Evolutionary conservation across 2,113 vertebrate genomes (phyloP), one percentile per base, ranked within the genome.

Genomic region (Oryzias woworae): DNA sequence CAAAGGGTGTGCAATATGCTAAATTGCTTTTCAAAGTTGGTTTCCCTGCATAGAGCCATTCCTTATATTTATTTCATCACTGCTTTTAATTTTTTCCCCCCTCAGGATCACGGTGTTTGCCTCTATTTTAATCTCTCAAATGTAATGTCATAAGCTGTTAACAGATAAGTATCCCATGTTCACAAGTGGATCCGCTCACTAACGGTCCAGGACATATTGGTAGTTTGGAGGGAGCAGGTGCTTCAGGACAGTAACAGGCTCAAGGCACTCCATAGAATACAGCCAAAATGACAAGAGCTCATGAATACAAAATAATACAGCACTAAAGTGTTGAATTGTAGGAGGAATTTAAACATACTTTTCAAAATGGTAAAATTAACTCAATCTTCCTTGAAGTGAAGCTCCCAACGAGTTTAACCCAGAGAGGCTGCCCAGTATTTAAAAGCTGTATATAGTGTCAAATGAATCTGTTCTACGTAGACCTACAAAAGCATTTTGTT

Each of bases 21-120:
- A 92, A 90, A 92, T 89, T 81, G 80, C 73, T 89, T 89, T 64
- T 80, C 51, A 58, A 74, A 80, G 71, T 81, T 70, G 48, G 60
- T 58, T 77, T 73, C 42, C 51, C 48, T 18, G 42, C 63, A 43
- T 46, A 56, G 69, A 59, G 66, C 64, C 70, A 75, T 86, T 84
- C 57, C 77, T 82, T 70, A 82, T 62, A 81, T 82, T 83, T 68
- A 83, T 84, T 85, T 86, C 70, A 82, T 84, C 78, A 78, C 73
- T 71, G 69, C 69, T 57, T 63, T 14, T 17, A 50, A 60, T 66
- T 71, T 73, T 66, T 85, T 73, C 75, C 57, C 36, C 26, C 4
- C 26, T 36, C 63, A 66, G 6, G 71, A 78, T 74, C 62, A 52
- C 48, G 66, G 73, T 85, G 73, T 87, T 77, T 80, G 75, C 59